phyloP scores from a whole-genome alignment of 2,888 invertebrate species.

The Dryomyza anilis region DNA sequence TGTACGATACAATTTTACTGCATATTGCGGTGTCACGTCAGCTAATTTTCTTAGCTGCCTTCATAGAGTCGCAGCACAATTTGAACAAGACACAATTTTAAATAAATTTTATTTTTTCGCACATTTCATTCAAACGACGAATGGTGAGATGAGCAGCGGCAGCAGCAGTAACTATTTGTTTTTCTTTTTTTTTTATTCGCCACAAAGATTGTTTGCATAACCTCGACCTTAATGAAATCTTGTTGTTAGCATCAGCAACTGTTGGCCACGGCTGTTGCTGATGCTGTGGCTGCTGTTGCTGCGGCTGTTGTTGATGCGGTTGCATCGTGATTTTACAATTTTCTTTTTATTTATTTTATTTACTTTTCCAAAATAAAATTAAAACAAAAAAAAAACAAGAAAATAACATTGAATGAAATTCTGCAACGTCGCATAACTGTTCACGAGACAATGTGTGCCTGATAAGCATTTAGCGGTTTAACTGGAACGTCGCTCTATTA shows the following conservation, averaged over 20 bases:
- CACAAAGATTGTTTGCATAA: conserved; percentile 54
- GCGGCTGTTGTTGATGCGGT: conserved; percentile 17
- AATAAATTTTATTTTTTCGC: no score
- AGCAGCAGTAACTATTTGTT: conserved; percentile 31
- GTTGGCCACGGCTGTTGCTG: conserved; percentile 26
- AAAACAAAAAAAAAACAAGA: neutral
- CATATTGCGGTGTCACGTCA: no score
- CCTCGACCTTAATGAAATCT: conserved; percentile 57
- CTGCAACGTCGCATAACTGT: neutral
- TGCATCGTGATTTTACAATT: conserved; percentile 51
- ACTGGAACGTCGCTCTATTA: neutral
- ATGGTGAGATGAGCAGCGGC: neutral
- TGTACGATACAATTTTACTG: no score
- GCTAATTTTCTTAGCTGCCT: no score
- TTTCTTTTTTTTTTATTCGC: conserved; percentile 43
- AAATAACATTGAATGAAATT: neutral
- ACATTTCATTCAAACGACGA: conserved; percentile 21
- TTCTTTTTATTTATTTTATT: conserved; percentile 50
- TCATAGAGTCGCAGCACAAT: no score
- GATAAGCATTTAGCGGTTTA: neutral
- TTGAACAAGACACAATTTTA: no score
- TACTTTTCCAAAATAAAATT: neutral
- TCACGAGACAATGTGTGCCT: neutral
- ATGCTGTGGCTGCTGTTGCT: conserved; percentile 25
- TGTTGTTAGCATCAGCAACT: conserved; percentile 34